Evolutionary conservation across 2,888 invertebrate genomes (phyloP), one percentile per base, ranked within the genome.

Genomic region (Acholoe squamosa): DNA sequence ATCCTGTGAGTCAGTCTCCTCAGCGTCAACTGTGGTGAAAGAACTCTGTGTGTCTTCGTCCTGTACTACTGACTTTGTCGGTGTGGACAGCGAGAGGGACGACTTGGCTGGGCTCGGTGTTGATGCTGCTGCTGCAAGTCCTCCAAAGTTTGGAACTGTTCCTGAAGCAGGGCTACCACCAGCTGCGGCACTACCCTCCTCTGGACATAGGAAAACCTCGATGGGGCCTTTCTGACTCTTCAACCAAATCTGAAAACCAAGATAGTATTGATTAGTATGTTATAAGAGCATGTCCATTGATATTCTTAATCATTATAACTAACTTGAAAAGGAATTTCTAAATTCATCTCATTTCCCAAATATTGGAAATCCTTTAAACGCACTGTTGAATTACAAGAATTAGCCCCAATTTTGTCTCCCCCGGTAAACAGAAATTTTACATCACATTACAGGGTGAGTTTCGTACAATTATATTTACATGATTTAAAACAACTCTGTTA

Each of bases 201-300:
- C 98, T 88, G 98, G 98, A 97, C 98, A 99, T 92, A 99, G 97
- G 96, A 98, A 99, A 91, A 99, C 99, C 96, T 99, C 98, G 93
- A 99, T 99, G 96, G 98, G 98, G 91, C 98, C 98, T 93, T 97
- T 97, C 94, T 97, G 97, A 93, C 98, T 98, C 96, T 98, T 98
- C 96, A 99, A 97, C 96, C 98, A 98, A 96, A 99, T 98, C 96
- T 98, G n/a, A 1, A 3, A 14, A n/a, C n/a, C 1, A n/a, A 14
- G 61, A 61, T 7, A 7, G 43, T 3, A 43, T 43, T 43, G 43
- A 43, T 43, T 43, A 43, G 43, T 43, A 10, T 10, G 43, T 43
- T 43, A 43, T 10, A 7, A 43, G 43, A 7, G 43, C 43, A 43
- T 43, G 43, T 43, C 43, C 3, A 43, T 43, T 43, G 5, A n/a